Base-by-base conservation (phyloP, 2,797 vertebrate genomes). In the Pteronotus mesoamericanus region DNA sequence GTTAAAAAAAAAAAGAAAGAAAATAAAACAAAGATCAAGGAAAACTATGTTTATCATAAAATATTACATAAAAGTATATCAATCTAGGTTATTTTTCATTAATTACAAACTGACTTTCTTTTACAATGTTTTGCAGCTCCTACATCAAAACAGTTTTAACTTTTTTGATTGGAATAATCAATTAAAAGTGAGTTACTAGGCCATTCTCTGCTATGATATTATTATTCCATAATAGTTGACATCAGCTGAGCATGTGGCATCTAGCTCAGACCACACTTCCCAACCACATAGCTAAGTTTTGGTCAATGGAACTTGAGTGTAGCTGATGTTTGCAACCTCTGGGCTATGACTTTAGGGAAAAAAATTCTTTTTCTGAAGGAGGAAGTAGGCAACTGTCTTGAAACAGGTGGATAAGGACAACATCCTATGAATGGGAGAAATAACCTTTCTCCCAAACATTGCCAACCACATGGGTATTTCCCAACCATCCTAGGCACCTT, bases 21-120 rank as follows among this genome's bases (percentile, higher is more conserved):
- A 96, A 95, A 86, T 48, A 92, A 89, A 92, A 89, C 77, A 69
- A 94, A 95, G 14, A 89, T 9, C 39, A 26, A 92, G 37, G 26
- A 53, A 88, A 75, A 71, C 78, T 61, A 61, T 1, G 32, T 53
- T 80, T 14, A 89, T 55, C 37, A 66, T 9, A 89, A 78, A 95
- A 86, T 15, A 90, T 61, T 86, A 94, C 61, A 6, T 78, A 86
- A 80, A 97, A 0, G 10, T 59, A 61, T 84, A n/a, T 32, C 87
- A 91, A 39, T 71, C 51, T 10, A n/a, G 84, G 57, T 72, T 88
- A 91, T 37, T 95, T 93, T 82, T 84, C n/a, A 89, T 86, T 89
- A 91, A 85, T 93, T 68, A 79, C 8, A 89, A 91, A 89, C 16
- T 77, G 16, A 77, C 46, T 88, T 89, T 89, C 46, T 90, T 93